Conservation (phyloP, 2,113 vertebrate genomes). For the Cyphomyrus discorhynchus region DNA sequence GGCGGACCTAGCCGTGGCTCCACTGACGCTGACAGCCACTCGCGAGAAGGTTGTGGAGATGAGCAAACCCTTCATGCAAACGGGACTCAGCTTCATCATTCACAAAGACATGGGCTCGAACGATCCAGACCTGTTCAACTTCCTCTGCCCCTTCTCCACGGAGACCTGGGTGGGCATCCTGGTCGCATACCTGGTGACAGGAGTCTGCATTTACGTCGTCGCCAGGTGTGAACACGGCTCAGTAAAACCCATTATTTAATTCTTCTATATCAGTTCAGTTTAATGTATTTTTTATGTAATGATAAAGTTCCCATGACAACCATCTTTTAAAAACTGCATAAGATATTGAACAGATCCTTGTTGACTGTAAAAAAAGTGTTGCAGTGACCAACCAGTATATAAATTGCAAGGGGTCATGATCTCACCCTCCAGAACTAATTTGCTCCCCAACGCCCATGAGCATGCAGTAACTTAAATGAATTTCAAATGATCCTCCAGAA, state of each 20-base stretch:
- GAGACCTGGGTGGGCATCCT: slow-evolving; percentile 75
- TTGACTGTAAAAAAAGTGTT: neutral
- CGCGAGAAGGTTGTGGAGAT: slow-evolving; percentile 71
- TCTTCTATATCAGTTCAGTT: neutral
- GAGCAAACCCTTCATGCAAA: slow-evolving; percentile 77
- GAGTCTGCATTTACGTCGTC: slow-evolving; percentile 71
- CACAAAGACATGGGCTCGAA: slow-evolving; percentile 50
- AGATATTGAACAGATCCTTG: neutral
- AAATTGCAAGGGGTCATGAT: neutral
- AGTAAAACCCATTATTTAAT: neutral
- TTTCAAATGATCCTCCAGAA: neutral
- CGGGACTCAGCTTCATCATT: slow-evolving; percentile 73
- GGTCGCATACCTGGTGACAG: slow-evolving; percentile 69
- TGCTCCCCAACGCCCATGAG: neutral
- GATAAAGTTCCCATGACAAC: neutral
- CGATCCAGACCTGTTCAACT: slow-evolving; percentile 59
- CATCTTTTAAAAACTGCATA: neutral
- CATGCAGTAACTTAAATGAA: neutral
- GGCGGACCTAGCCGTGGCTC: slow-evolving; percentile 75
- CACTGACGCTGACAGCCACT: slow-evolving; percentile 63
- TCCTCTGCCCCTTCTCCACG: slow-evolving; percentile 74
- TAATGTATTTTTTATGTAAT: neutral
- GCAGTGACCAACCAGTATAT: neutral
- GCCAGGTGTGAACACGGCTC: slow-evolving; percentile 58
- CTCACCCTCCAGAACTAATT: neutral